These are phyloP conservation scores for Spheniscus humboldti DNA, from an alignment of 2,797 vertebrate species.

Conservation along the genomic window DNA sequence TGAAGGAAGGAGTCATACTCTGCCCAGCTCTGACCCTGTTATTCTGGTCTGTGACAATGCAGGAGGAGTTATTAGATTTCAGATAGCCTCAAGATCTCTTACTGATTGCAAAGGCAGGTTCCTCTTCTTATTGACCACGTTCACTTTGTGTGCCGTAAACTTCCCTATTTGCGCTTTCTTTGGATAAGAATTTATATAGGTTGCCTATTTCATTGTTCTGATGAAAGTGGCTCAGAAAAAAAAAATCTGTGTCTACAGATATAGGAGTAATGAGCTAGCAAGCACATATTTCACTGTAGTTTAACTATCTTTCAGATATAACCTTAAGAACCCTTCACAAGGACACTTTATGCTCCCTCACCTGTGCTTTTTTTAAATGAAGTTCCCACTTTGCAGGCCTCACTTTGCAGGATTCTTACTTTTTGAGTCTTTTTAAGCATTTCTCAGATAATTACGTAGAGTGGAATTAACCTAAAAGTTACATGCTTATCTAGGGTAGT, in stretches of 20 bases:
- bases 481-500: not conserved
- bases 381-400: not conserved
- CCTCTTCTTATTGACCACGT: conserved; percentile 3
- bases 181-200: not conserved
- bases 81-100: conserved; percentile 33
- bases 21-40: conserved; percentile 16
- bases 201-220: not conserved
- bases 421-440: not conserved
- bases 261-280: not conserved
- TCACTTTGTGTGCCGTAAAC: not conserved
- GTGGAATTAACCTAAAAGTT: conserved; percentile 40
- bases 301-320: not conserved
- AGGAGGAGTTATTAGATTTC: conserved; percentile 46
- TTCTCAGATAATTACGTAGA: conserved; percentile 9
- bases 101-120: conserved; percentile 35
- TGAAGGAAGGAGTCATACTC: conserved; percentile 6
- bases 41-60: conserved; percentile 17
- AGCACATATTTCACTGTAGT: not conserved
- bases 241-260: not conserved
- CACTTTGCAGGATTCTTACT: not conserved
- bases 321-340: conserved; percentile 1
- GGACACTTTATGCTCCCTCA: not conserved
- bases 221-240: not conserved
- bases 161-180: conserved; percentile 1
- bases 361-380: not conserved